Evolutionary conservation across 2,888 invertebrate genomes (phyloP), one percentile per base, ranked within the genome.

Genomic region (Philaethria dido): DNA sequence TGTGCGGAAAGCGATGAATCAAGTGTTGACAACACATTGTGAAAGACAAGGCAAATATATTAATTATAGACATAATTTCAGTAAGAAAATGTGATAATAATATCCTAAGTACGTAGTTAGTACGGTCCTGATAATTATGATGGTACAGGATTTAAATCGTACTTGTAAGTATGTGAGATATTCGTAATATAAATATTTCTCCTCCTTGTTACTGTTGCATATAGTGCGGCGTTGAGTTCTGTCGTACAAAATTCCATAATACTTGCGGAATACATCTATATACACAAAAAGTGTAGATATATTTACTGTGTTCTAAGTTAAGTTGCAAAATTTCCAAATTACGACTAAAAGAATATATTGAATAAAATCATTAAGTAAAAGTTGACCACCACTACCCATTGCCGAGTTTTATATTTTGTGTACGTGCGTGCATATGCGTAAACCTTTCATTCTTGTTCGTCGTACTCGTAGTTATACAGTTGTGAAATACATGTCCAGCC

Each of bases 351-450:
- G 2, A 25, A 25, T 25, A 25, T 25, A 25, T 25, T 25, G 25
- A 25, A 11, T 14, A 14, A 13, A 47, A 20, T 11, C 0, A 13
- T 20, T 4, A 14, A 22, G 25, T 50, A 50, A 25, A 50, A 25
- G 25, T 50, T n/a, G 25, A 8, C 9, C n/a, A 25, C n/a, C 25
- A 0, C 20, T 25, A 25, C 25, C 13, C 13, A 29, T 29, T 45
- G 33, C 25, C 16, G 16, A 18, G 25, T 18, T 45, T 18, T 25
- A 16, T 9, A 44, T 39, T 62, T 39, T 45, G 63, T 22, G 47
- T 64, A 64, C 66, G 66, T 63, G 66, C 52, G 55, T 11, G 45
- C 25, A 66, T 22, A 48, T 54, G 39, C 66, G 60, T 69, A 59
- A 13, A 45, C 66, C 25, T 63, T 69, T 63, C 42, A 50, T 50